phyloP scores from a whole-genome alignment of 1,140 invertebrate species.

The Eueides isabella region DNA sequence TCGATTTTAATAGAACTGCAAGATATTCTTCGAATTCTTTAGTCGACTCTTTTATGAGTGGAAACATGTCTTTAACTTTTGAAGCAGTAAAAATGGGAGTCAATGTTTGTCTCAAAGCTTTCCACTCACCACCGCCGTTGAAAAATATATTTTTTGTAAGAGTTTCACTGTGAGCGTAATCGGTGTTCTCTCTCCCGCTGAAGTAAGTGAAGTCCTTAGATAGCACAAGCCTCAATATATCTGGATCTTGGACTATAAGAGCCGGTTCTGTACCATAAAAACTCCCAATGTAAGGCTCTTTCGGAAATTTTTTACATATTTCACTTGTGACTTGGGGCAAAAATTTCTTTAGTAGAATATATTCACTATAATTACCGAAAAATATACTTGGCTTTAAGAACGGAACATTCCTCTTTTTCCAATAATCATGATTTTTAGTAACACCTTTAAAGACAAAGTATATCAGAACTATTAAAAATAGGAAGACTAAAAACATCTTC shows the following conservation, averaged over 20 bases:
- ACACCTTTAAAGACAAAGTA: too few relatives aligned
- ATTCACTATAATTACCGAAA: constrained; percentile 45
- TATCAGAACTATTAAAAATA: too few relatives aligned
- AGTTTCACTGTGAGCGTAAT: constrained; percentile 34
- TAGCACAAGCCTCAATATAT: constrained; percentile 37
- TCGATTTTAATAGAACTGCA: constrained; percentile 18
- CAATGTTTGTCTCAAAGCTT: constrained; percentile 43
- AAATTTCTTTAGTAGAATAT: constrained; percentile 35
- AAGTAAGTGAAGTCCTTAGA: constrained; percentile 45
- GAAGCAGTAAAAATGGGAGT: constrained; percentile 40
- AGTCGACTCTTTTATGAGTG: constrained; percentile 43
- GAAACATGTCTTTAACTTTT: constrained; percentile 51
- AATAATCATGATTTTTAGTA: constrained; percentile 44
- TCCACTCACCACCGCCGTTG: constrained; percentile 43
- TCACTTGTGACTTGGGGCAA: constrained; percentile 29
- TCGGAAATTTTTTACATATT: constrained; percentile 40
- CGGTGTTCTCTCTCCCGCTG: constrained; percentile 38
- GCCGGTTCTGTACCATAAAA: constrained; percentile 43
- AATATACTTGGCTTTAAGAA: constrained; percentile 34
- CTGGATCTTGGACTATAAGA: constrained; percentile 43
- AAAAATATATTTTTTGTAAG: constrained; percentile 42
- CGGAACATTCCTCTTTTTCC: constrained; percentile 44
- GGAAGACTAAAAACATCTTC: too few relatives aligned
- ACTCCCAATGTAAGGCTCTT: constrained; percentile 40
- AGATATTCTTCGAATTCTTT: constrained; percentile 30